Evolutionary conservation across 2,113 vertebrate genomes (phyloP), one percentile per base, ranked within the genome.

Genomic region (Heterotis niloticus): DNA sequence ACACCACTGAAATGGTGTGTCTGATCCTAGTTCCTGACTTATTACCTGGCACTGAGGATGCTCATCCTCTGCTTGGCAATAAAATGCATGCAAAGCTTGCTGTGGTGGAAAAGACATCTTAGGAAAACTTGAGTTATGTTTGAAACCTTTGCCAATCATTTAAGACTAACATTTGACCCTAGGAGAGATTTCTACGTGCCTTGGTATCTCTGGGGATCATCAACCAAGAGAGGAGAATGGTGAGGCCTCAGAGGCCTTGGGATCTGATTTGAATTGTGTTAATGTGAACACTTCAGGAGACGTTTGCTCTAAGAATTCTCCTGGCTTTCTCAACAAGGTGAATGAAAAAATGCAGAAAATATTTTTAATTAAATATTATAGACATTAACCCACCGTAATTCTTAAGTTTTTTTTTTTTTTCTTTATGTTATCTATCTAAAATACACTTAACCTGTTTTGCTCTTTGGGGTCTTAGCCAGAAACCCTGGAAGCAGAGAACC

Each of bases 191-290:
- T 81, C 82, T 0, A 78, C 82, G 72, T 70, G 51, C 74, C 68
- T n/a, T 0, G 72, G 29, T 0, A 57, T n/a, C 44, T 24, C 51
- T 0, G 11, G 59, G 57, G 1, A 65, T 26, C 76, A 66, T 0
- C 84, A 81, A 82, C 13, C 78, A 20, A 88, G 83, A 51, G 71
- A 88, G 79, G 82, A 86, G 83, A 88, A 90, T 0, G 83, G 87
- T 0, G 80, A 75, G 0, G 64, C 85, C 17, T 78, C 87, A 18
- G 86, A 79, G 16, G 23, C 73, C 52, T 52, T 79, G 0, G 64
- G 77, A 68, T 13, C 80, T 29, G 85, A 84, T 57, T 0, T 73
- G 0, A 78, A 78, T 12, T 83, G 80, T 10, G 62, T 29, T 69
- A 51, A 77, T 54, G 64, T 12, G 10, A 34, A 77, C n/a, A 10